These are phyloP conservation scores for Acanthornis magna DNA, from an alignment of 2,797 vertebrate species.

Conservation along the genomic window DNA sequence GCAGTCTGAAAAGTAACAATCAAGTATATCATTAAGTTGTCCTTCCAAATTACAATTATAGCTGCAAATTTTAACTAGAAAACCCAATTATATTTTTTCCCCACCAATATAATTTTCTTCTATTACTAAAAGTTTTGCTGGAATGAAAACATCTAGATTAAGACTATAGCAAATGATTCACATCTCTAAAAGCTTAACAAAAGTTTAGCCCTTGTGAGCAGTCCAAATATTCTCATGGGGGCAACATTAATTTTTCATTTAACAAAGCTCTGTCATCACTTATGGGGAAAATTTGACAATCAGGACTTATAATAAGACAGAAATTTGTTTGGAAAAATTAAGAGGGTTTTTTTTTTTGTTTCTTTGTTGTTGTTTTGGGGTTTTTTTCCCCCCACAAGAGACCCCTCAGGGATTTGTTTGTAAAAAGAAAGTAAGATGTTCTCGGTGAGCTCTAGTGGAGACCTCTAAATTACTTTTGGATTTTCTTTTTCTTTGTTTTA, in stretches of 20 bases:
- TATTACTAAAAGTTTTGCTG: neutral
- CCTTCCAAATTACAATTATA: neutral
- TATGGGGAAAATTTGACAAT: neutral
- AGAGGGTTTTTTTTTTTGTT: neutral
- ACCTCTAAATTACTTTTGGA: neutral
- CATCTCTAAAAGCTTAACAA: neutral
- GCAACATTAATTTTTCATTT: neutral
- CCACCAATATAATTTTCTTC: neutral
- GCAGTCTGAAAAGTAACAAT: neutral
- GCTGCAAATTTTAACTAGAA: neutral
- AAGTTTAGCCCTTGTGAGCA: neutral
- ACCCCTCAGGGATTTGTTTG: neutral
- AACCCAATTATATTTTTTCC: neutral
- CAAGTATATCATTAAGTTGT: neutral
- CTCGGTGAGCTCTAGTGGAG: neutral
- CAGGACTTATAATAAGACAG: neutral
- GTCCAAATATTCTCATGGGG: neutral
- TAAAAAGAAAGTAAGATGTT: neutral
- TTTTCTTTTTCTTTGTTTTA: neutral
- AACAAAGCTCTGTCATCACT: neutral
- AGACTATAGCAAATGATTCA: neutral
- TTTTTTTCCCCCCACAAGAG: neutral
- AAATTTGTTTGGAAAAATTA: neutral
- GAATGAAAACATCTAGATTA: neutral
- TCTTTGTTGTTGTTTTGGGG: too few relatives aligned